Evolutionary conservation across 2,888 invertebrate genomes (phyloP), one percentile per base, ranked within the genome.

Genomic region (Drosophila recens): DNA sequence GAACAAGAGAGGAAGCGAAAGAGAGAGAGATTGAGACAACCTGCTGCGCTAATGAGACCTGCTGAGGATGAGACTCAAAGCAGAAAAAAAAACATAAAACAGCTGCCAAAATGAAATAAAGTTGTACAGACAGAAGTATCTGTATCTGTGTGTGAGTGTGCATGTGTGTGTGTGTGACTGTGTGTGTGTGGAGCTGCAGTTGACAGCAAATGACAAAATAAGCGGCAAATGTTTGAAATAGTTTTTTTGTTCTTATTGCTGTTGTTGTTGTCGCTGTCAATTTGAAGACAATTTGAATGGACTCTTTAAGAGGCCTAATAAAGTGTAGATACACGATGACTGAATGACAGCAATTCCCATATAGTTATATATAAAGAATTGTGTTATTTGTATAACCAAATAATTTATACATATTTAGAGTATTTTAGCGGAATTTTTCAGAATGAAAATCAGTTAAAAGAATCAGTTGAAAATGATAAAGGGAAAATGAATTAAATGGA

Each of bases 31-130:
- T 34, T 45, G 48, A 33, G 61, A 73, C 79, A 84, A 88, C 86
- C 86, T 87, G 86, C 89, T 84, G 89, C 61, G 88, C 83, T 85
- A 89, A 87, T 87, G 84, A 89, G 89, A 75, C 84, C 76, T 74
- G 72, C 88, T 73, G 72, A 72, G 80, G 72, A 75, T 82, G 68
- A 59, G 63, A 54, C 48, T 38, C 61, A 59, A 63, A 43, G 33
- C n/a, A 36, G 58, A 46, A 43, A 46, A 43, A 23, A 38, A 49
- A 40, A 43, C 38, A 51, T 73, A 62, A 75, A 75, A 72, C 87
- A 79, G 84, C 84, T 85, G 84, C 82, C 79, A 72, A 86, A 70
- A 72, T 66, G 73, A 83, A 83, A 86, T 86, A 75, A 90, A 90
- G 87, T 90, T 90, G 83, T 90, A 69, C 15, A 36, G 20, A 15